phyloP scores from a whole-genome alignment of 2,888 invertebrate species.

The Erannis defoliaria region DNA sequence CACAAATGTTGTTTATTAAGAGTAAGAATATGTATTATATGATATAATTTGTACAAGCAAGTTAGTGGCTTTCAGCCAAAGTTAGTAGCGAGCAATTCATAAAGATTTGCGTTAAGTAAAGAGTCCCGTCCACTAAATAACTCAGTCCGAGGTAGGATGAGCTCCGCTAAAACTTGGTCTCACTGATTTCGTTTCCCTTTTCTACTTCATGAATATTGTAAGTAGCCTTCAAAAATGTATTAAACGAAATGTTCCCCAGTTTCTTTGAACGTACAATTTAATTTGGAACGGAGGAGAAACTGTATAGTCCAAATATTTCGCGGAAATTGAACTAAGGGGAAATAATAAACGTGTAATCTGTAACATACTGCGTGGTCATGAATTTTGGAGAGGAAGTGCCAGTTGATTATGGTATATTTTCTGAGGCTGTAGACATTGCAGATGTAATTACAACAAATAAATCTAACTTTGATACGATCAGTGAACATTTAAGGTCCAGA shows the following conservation, averaged over 20 bases:
- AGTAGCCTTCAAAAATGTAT: slow-evolving; percentile 57
- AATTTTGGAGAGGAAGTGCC: slow-evolving; percentile 5
- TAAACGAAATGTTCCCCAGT: slow-evolving; percentile 55
- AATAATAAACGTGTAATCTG: slow-evolving; percentile 25
- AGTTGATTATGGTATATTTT: not conserved
- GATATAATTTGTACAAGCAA: slow-evolving; percentile 1
- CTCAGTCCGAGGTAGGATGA: slow-evolving; percentile 38
- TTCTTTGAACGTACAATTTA: slow-evolving; percentile 57
- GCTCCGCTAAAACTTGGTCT: slow-evolving; percentile 48
- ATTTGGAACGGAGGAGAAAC: slow-evolving; percentile 48
- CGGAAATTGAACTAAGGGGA: slow-evolving; percentile 28
- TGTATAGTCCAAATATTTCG: slow-evolving; percentile 53
- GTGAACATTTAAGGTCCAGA: too few species aligned
- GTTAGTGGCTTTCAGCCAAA: slow-evolving; percentile 11
- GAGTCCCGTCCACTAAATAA: slow-evolving; percentile 42
- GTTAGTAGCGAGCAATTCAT: slow-evolving; percentile 25
- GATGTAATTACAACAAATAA: too few species aligned
- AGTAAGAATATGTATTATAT: too few species aligned
- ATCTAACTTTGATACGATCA: too few species aligned
- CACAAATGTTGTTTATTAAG: too few species aligned
- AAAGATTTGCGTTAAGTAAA: slow-evolving; percentile 42
- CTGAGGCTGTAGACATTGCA: too few species aligned
- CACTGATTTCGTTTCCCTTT: slow-evolving; percentile 55
- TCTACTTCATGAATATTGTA: slow-evolving; percentile 58
- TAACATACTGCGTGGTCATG: slow-evolving; percentile 13